phyloP scores from a whole-genome alignment of 1,140 invertebrate genomes.

The Rhopalosiphum padi region DNA sequence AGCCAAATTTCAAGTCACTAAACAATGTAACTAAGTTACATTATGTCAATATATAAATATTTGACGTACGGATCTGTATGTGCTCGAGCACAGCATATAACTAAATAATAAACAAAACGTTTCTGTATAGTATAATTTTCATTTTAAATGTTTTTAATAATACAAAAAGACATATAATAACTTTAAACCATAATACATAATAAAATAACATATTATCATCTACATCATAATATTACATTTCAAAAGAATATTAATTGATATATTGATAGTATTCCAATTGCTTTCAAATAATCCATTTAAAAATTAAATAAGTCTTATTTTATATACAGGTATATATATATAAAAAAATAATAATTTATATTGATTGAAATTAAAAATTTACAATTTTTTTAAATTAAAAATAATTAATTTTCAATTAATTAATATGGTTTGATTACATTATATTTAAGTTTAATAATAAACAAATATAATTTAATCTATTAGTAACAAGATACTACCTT shows the following conservation, averaged over 20 bases:
- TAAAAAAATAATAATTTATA: constrained; percentile 9
- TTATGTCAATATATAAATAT: background rate
- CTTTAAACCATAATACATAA: constrained; percentile 16
- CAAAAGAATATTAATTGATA: background rate
- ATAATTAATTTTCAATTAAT: background rate
- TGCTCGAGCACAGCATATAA: background rate
- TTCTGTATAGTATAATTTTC: background rate
- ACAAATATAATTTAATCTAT: background rate
- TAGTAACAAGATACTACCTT: background rate
- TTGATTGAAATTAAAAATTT: background rate
- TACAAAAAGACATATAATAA: constrained; percentile 8
- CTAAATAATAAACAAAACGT: background rate
- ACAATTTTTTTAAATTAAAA: background rate
- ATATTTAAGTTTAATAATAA: background rate
- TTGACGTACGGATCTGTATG: background rate
- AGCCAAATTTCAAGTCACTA: background rate
- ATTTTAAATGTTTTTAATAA: constrained; percentile 1
- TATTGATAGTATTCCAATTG: constrained; percentile 3
- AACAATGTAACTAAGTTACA: background rate
- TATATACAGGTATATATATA: background rate
- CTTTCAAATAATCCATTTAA: background rate
- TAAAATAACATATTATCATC: constrained; percentile 18
- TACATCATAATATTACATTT: background rate
- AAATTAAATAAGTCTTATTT: constrained; percentile 1
- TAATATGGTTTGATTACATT: background rate